Conservation (phyloP, 2,888 invertebrate species). For the Apantesis nais region DNA sequence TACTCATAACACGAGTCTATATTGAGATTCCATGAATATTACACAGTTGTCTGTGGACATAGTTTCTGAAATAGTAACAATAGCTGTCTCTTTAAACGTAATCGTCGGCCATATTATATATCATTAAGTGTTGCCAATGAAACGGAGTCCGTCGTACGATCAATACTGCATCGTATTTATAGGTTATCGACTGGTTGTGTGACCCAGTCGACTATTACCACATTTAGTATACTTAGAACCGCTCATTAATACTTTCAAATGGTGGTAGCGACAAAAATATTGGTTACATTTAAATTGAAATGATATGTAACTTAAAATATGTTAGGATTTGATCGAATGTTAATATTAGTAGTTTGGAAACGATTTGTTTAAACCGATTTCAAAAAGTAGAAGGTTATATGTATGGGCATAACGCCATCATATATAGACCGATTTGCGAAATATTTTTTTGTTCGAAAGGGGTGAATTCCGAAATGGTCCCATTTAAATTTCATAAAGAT, state of each 20-base stretch:
- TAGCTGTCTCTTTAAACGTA: constrained; percentile 3
- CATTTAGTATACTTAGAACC: constrained; percentile 14
- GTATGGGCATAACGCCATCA: too few species aligned
- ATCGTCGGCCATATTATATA: constrained; percentile 4
- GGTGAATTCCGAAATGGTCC: too few species aligned
- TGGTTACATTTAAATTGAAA: too few species aligned
- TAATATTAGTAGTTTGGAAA: too few species aligned
- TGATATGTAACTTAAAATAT: too few species aligned
- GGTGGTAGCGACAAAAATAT: too few species aligned
- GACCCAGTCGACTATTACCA: constrained; percentile 14
- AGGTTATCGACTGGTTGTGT: constrained; percentile 55
- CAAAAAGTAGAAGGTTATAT: too few species aligned
- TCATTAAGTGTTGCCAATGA: constrained; percentile 3
- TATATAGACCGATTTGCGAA: too few species aligned
- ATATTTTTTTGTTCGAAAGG: too few species aligned
- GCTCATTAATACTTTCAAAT: background rate
- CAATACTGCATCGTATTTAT: constrained; percentile 64
- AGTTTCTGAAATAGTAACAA: constrained; percentile 3
- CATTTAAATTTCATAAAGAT: too few species aligned
- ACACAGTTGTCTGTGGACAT: background rate
- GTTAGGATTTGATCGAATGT: too few species aligned
- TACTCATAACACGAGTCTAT: background rate
- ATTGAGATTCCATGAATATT: constrained; percentile 1
- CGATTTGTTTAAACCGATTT: too few species aligned
- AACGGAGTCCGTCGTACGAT: constrained; percentile 29